Percentiles rank a stretch among this genome's conserved stretches.
These are phyloP conservation scores for Mirza zaza DNA, from an alignment of 2,113 vertebrate species.

Conservation along the genomic window DNA sequence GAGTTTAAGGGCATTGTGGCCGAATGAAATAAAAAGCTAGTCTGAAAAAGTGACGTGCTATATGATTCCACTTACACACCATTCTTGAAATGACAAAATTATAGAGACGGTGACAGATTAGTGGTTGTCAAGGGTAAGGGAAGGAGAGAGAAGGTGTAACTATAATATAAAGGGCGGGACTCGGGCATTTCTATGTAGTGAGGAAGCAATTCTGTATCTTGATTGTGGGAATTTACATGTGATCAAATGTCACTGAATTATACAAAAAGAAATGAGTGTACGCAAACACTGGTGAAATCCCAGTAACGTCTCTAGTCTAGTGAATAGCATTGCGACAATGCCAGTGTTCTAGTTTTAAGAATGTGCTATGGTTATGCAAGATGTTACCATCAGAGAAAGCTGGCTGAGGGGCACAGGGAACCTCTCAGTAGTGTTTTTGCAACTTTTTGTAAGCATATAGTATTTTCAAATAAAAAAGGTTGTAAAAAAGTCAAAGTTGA, in stretches of 20 bases:
- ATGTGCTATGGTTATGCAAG: neutral
- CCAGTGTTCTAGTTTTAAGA: neutral
- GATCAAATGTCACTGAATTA: conserved; percentile 18
- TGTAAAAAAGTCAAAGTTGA: neutral
- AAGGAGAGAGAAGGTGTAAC: neutral
- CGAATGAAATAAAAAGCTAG: neutral
- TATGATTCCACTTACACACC: neutral
- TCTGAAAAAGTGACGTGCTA: neutral
- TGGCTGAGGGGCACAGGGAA: neutral
- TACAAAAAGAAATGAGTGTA: neutral
- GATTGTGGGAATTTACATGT: neutral
- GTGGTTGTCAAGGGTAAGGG: conserved; percentile 24
- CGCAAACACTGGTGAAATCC: neutral
- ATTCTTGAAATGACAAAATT: conserved; percentile 25
- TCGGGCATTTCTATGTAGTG: neutral
- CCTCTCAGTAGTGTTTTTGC: neutral
- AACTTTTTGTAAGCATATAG: neutral
- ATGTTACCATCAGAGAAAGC: neutral
- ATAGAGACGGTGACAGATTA: neutral
- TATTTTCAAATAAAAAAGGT: neutral
- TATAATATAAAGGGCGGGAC: neutral
- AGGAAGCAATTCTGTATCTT: neutral
- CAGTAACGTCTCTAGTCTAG: neutral
- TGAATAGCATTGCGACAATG: neutral
- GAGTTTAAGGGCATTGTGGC: neutral